Conservation (phyloP, 2,797 vertebrate species). For the Diglossa cyanea region DNA sequence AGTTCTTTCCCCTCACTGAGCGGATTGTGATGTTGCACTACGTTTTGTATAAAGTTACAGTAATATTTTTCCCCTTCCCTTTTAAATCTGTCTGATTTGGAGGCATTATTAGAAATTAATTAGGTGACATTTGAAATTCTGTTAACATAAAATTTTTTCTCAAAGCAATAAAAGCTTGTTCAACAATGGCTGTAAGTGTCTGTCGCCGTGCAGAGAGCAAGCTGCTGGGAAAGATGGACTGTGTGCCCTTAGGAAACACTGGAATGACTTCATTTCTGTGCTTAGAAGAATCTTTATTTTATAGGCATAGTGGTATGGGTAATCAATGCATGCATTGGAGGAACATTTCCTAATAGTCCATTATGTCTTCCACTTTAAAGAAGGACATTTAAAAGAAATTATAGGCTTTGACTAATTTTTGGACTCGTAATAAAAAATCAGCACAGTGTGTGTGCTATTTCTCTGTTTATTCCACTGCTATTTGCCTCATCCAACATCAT, state of each 20-base stretch:
- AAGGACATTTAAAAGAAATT: background rate
- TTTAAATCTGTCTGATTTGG: background rate
- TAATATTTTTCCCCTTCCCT: background rate
- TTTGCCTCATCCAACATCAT: background rate
- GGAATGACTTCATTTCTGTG: conserved; percentile 21
- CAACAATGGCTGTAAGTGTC: background rate
- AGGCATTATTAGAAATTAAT: background rate
- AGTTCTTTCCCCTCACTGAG: background rate
- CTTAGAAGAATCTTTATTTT: conserved; percentile 19
- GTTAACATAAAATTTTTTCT: background rate
- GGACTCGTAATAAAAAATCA: background rate
- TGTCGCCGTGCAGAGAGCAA: background rate
- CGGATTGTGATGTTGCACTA: background rate
- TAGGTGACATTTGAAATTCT: background rate
- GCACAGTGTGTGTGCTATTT: background rate
- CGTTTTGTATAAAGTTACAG: background rate
- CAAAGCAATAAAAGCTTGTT: background rate
- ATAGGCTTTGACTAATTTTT: conserved; percentile 13
- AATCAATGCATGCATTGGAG: conserved; percentile 49
- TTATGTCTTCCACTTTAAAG: conserved; percentile 52
- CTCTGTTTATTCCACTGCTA: background rate
- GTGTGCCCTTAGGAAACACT: background rate
- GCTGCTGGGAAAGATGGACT: background rate
- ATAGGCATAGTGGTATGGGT: conserved; percentile 23
- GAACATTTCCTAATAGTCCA: conserved; percentile 40